Evolutionary conservation across 2,113 vertebrate species (phyloP).

Genomic region (Ceyx cyanopectus): DNA sequence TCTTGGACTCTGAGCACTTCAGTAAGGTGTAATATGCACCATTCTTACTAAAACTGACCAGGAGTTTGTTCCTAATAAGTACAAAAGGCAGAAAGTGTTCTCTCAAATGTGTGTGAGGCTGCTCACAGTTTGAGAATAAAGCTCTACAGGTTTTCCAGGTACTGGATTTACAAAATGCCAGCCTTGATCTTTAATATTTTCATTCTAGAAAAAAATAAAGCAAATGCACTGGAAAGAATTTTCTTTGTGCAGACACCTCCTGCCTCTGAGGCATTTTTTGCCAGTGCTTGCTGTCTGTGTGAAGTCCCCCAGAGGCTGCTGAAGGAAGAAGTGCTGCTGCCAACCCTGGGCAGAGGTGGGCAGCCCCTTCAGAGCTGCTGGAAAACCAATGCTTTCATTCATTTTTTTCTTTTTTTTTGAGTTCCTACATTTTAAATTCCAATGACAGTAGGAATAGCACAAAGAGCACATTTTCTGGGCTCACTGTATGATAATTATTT

Average conservation of each 20-base stretch:
- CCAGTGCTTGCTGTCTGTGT: neutral
- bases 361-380: fast-evolving
- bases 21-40: neutral
- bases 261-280: neutral
- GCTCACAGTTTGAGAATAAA: neutral
- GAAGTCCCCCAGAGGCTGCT: fast-evolving
- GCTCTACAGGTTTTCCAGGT: neutral
- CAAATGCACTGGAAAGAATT: neutral
- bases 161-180: neutral
- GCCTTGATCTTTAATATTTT: neutral
- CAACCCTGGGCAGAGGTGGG: fast-evolving
- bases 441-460: neutral
- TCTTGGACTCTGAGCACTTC: neutral
- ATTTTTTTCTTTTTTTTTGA: neutral
- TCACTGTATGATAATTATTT: neutral
- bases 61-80: neutral
- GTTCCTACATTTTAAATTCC: neutral
- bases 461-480: neutral
- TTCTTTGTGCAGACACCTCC: neutral
- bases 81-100: neutral
- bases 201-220: neutral
- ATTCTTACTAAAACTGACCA: neutral
- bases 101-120: fast-evolving
- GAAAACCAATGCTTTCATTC: neutral
- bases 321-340: neutral